Base-by-base conservation (phyloP, 2,888 invertebrate species). In the Tetanocera ferruginea region DNA sequence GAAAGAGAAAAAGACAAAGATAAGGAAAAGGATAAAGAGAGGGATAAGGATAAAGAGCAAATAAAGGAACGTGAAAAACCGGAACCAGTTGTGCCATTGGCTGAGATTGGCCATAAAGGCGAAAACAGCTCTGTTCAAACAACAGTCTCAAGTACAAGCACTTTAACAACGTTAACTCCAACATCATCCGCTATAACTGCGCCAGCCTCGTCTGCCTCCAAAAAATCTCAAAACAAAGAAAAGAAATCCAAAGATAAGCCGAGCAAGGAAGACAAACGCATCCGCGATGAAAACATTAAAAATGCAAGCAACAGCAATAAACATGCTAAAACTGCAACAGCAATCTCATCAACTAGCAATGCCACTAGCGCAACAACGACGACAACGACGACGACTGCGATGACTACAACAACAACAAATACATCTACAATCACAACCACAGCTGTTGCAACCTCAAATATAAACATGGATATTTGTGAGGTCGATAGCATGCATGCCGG, bases 401-500 rank as follows among this genome's bases (percentile, higher is more conserved):
- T n/a, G 5, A n/a, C 51, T 11, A 70, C 17, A 85, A 82, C 69
- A 71, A 71, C 71, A 55, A 55, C 55, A 37, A 28, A 11, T 25
- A 19, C 49, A 43, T 69, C 71, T 62, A 14, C 70, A 70, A 64
- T 72, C 67, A 52, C 74, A 62, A 69, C 57, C 76, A 43, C 57
- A 70, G 69, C 49, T 55, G 72, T 17, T 34, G 70, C 72, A 66
- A 60, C 78, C 31, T 19, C 77, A 76, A 76, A 75, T 11, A 70
- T 71, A 79, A 82, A 78, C 76, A 87, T 86, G 82, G 88, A 88
- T 78, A 80, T 88, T 70, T 88, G 87, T 66, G 88, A 88, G 76
- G 84, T 84, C 77, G 87, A 88, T 37, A 87, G 87, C 2, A 83
- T 85, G 3, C 86, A 87, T 62, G 86, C 88, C 23, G 84, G 86